These are phyloP conservation scores for Erithacus rubecula DNA, from an alignment of 2,797 vertebrate genomes.

Conservation along the genomic window DNA sequence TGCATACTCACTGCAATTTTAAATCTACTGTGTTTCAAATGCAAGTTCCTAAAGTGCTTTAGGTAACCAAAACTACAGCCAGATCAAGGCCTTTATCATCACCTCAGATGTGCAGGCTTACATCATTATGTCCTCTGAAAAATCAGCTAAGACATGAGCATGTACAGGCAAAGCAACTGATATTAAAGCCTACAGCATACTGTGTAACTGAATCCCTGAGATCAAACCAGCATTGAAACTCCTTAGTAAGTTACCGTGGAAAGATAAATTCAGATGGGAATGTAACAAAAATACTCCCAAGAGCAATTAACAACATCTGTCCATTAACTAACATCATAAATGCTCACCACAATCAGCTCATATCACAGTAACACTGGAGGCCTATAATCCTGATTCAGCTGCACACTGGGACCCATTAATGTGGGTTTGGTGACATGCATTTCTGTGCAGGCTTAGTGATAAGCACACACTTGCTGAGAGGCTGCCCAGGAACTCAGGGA, in stretches of 20 bases:
- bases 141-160: neutral
- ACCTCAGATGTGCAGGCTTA: neutral
- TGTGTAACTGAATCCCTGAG: neutral
- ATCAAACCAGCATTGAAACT: conserved; percentile 11
- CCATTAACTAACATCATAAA: neutral
- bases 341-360: neutral
- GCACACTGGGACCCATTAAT: neutral
- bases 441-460: neutral
- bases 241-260: neutral
- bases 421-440: neutral
- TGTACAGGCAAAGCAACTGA: conserved; percentile 13
- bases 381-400: neutral
- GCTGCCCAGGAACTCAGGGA: neutral
- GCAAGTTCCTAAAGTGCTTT: neutral
- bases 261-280: neutral
- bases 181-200: neutral
- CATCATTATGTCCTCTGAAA: conserved; percentile 8
- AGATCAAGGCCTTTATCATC: conserved; percentile 5
- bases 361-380: neutral
- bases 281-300: conserved; percentile 9
- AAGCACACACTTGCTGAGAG: neutral
- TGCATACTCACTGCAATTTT: neutral
- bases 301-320: neutral
- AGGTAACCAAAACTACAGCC: neutral
- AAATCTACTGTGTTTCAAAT: neutral